Evolutionary conservation across 2,888 invertebrate species (phyloP).

Genomic region (Agrenia bidenticulata): DNA sequence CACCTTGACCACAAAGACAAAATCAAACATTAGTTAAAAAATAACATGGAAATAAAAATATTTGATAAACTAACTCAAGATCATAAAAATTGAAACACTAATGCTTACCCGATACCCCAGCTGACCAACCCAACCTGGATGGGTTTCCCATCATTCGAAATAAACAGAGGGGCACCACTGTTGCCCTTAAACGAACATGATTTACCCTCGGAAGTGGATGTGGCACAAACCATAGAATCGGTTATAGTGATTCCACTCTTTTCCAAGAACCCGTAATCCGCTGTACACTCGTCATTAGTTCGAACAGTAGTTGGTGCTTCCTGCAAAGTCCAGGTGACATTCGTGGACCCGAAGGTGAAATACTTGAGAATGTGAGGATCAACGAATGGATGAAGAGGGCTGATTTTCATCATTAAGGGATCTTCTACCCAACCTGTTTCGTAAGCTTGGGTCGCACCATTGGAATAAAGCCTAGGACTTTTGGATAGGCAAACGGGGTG

Average conservation of each 20-base stretch:
- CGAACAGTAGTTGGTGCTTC: slow-evolving; percentile 82
- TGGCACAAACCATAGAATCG: slow-evolving; percentile 84
- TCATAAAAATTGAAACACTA: too few relatives aligned
- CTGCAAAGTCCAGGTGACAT: slow-evolving; percentile 60
- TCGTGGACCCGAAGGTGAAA: slow-evolving; percentile 43
- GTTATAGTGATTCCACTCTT: slow-evolving; percentile 76
- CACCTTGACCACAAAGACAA: slow-evolving; percentile 62
- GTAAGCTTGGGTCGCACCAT: slow-evolving; percentile 70
- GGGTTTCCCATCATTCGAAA: slow-evolving; percentile 25
- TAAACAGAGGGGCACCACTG: slow-evolving; percentile 34
- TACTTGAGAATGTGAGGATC: slow-evolving; percentile 42
- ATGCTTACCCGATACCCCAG: slow-evolving; percentile 15
- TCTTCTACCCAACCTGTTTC: slow-evolving; percentile 46
- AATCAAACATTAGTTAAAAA: not conserved
- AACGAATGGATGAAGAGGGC: slow-evolving; percentile 35
- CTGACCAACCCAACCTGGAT: slow-evolving; percentile 39
- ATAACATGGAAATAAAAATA: not conserved
- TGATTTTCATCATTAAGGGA: slow-evolving; percentile 33
- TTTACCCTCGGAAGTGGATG: slow-evolving; percentile 73
- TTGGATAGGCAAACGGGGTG: slow-evolving; percentile 76
- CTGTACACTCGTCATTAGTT: slow-evolving; percentile 74
- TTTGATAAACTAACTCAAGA: too few relatives aligned
- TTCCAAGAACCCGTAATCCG: slow-evolving; percentile 81
- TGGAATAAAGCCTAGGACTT: slow-evolving; percentile 63
- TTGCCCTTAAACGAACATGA: slow-evolving; percentile 60